Evolutionary conservation across 2,797 vertebrate species (phyloP).

Genomic region (Hapalemur alaotrensis): DNA sequence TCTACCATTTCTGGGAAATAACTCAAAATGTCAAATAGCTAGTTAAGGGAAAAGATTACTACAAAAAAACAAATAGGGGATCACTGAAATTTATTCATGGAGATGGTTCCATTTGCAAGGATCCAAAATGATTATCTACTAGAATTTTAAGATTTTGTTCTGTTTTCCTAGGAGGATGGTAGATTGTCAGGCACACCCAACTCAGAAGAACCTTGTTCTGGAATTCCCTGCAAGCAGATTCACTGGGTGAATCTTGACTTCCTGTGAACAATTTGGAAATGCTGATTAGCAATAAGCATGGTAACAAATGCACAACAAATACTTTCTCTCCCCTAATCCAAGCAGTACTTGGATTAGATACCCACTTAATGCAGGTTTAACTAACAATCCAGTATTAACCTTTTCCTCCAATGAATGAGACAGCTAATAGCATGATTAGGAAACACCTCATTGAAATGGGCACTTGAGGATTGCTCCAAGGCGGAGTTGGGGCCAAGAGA

Average conservation of each 20-base stretch:
- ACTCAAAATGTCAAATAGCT: neutral
- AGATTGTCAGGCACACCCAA: neutral
- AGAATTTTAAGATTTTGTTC: neutral
- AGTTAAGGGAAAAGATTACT: neutral
- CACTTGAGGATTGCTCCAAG: neutral
- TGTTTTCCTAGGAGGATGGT: neutral
- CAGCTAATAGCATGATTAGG: slow-evolving; percentile 6
- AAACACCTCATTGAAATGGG: neutral
- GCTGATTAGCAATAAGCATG: neutral
- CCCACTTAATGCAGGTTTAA: neutral
- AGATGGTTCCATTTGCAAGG: neutral
- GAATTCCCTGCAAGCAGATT: neutral
- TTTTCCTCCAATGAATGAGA: neutral
- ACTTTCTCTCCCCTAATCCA: slow-evolving; percentile 1
- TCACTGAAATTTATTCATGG: neutral
- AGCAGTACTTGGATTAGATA: slow-evolving; percentile 24
- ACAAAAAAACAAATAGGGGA: neutral
- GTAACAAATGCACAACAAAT: neutral
- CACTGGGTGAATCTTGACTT: neutral
- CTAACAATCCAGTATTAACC: neutral
- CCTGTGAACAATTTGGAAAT: neutral
- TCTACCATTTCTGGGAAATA: neutral
- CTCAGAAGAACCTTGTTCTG: neutral
- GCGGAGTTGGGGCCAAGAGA: neutral
- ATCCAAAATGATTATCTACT: neutral